phyloP scores from a whole-genome alignment of 1,140 invertebrate species.

The Radopholus similis region DNA sequence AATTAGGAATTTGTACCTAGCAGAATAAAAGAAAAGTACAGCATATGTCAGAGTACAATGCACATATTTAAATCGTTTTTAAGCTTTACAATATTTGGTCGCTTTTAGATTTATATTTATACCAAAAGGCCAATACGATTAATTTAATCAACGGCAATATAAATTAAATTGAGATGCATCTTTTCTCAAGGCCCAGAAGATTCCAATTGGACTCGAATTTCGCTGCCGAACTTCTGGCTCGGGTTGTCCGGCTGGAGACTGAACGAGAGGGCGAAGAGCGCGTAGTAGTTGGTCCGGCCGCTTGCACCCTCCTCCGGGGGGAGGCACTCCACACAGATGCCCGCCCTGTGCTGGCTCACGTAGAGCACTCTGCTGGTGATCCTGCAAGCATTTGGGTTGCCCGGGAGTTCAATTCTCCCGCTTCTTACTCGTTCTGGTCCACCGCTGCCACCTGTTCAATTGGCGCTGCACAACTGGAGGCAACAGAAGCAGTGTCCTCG shows the following conservation, averaged over 20 bases:
- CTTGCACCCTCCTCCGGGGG: not conserved
- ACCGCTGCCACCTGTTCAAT: not conserved
- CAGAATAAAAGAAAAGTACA: no score
- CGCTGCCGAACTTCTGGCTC: no score
- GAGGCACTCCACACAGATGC: constrained; percentile 7
- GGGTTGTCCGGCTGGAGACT: not conserved
- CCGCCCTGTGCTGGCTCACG: not conserved
- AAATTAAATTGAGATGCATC: no score
- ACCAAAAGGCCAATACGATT: no score
- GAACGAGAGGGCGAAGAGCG: constrained; percentile 3
- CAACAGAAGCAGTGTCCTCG: not conserved
- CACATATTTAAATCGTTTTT: no score
- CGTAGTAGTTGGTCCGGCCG: not conserved
- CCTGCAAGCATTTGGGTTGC: not conserved
- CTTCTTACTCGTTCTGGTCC: not conserved
- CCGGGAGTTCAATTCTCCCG: not conserved
- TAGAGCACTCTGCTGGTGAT: not conserved
- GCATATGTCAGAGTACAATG: no score
- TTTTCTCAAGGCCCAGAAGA: no score
- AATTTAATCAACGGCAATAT: no score
- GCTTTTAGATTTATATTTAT: no score
- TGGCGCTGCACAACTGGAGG: not conserved
- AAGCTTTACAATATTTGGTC: no score
- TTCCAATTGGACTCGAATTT: no score
- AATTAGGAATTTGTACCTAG: no score